A percentile compares a stretch with the other conserved stretches of the same genome.
Evolutionary conservation across 2,113 vertebrate species (phyloP).

Genomic region (Catharus minimus): DNA sequence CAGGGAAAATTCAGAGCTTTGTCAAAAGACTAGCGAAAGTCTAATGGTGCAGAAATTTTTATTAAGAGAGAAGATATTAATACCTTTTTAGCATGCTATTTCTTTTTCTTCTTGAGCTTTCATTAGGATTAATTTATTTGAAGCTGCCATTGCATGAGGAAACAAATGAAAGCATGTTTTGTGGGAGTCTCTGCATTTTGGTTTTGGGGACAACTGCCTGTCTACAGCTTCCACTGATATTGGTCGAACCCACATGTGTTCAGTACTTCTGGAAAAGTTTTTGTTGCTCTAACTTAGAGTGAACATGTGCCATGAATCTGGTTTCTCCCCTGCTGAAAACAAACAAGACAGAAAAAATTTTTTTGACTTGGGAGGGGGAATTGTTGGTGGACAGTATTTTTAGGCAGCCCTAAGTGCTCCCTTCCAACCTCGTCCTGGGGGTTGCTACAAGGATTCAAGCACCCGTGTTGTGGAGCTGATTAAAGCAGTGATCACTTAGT

Average conservation of each 20-base stretch:
- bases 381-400: not conserved
- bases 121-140: not conserved
- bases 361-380: not conserved
- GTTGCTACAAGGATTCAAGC: accelerated
- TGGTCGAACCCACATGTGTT: not conserved
- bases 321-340: not conserved
- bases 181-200: not conserved
- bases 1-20: not conserved
- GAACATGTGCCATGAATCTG: not conserved
- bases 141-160: not conserved
- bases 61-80: not conserved
- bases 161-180: not conserved
- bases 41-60: not conserved
- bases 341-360: not conserved
- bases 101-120: not conserved
- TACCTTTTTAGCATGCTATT: not conserved
- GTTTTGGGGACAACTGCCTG: not conserved
- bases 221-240: not conserved
- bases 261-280: not conserved
- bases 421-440: not conserved
- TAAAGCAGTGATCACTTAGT: not conserved
- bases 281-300: not conserved
- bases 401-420: not conserved
- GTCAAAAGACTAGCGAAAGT: not conserved
- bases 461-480: accelerated